These are phyloP conservation scores for Coreoperca whiteheadi DNA, from an alignment of 2,113 vertebrate species.

Conservation along the genomic window DNA sequence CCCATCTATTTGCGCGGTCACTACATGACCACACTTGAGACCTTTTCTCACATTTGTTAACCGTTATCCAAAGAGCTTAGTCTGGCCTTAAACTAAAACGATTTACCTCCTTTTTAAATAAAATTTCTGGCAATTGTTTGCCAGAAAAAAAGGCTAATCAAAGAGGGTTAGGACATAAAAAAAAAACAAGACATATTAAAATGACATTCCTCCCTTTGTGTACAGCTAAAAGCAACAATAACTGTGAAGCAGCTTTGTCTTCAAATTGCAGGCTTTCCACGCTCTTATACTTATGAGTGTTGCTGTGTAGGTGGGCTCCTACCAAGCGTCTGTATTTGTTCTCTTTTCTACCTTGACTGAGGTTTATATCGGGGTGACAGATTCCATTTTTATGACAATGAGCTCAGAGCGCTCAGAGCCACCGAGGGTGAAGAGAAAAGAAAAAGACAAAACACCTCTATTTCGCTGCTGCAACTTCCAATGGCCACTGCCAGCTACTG, in stretches of 20 bases:
- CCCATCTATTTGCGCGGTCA: background rate
- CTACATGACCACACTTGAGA: background rate
- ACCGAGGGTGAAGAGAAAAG: constrained; percentile 47
- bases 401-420: constrained; percentile 66
- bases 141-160: constrained; percentile 21
- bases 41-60: background rate
- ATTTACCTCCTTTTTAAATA: background rate
- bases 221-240: constrained; percentile 37
- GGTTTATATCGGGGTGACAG: constrained; percentile 60
- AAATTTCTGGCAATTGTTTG: background rate
- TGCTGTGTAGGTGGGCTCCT: constrained; percentile 57
- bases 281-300: constrained; percentile 20
- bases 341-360: constrained; percentile 63
- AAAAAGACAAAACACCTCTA: constrained; percentile 73
- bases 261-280: constrained; percentile 52
- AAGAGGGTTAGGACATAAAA: constrained; percentile 1
- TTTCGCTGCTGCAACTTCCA: constrained; percentile 71
- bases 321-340: constrained; percentile 57
- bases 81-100: background rate
- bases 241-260: constrained; percentile 33
- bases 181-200: constrained; percentile 33
- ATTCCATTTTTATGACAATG: constrained; percentile 80
- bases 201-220: constrained; percentile 41
- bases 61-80: background rate
- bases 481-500: constrained; percentile 59